Conservation (phyloP, 2,797 vertebrate species). For the Peromyscus nudipes region DNA sequence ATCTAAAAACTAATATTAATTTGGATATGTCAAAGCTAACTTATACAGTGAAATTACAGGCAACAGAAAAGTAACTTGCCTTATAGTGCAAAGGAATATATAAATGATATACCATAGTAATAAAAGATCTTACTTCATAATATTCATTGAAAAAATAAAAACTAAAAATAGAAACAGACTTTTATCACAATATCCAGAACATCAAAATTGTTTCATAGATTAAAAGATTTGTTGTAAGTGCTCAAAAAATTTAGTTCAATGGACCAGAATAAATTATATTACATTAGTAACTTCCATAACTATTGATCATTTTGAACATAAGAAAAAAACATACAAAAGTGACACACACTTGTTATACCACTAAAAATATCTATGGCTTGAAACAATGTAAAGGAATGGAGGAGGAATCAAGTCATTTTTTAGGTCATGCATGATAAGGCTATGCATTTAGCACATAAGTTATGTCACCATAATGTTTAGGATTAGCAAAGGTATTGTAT, state of each 20-base stretch:
- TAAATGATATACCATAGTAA: neutral
- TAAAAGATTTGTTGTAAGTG: neutral
- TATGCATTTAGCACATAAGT: neutral
- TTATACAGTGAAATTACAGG: neutral
- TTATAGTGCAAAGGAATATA: neutral
- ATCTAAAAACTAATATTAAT: neutral
- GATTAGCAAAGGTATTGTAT: neutral
- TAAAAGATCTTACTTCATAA: constrained; percentile 2
- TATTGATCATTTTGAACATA: constrained; percentile 9
- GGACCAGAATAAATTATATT: neutral
- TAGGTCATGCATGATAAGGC: neutral
- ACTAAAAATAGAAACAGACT: constrained; percentile 11
- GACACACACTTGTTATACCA: neutral
- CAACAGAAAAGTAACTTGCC: constrained; percentile 38
- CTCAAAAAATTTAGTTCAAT: neutral
- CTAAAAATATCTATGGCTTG: neutral
- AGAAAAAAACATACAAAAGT: neutral
- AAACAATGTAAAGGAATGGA: neutral
- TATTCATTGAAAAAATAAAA: constrained; percentile 23
- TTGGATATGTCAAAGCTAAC: constrained; percentile 1
- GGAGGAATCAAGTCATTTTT: neutral
- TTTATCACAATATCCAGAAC: neutral
- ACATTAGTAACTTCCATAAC: neutral
- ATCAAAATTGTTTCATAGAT: constrained; percentile 30
- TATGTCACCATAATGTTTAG: neutral